These are phyloP conservation scores for Ophion obscuratus DNA, from an alignment of 2,888 invertebrate genomes.

Conservation along the genomic window DNA sequence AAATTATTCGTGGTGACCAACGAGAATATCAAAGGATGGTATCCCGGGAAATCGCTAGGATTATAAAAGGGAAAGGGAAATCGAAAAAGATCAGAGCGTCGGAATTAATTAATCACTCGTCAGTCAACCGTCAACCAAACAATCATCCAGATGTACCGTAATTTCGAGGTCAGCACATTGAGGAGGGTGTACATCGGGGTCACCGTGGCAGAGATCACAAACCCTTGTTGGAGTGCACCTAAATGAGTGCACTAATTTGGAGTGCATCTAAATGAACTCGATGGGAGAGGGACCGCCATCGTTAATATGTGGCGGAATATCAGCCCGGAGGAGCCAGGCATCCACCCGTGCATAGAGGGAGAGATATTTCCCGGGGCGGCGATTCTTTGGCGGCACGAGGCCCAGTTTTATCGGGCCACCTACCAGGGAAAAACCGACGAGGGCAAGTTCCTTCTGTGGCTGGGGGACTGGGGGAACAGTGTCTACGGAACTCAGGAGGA, in stretches of 20 bases:
- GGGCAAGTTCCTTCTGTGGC: neutral
- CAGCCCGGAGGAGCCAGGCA: too few relatives aligned
- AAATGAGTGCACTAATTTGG: too few relatives aligned
- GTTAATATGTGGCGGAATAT: too few relatives aligned
- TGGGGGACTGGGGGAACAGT: neutral
- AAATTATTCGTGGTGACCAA: neutral
- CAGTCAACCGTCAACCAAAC: too few relatives aligned
- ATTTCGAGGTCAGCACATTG: neutral
- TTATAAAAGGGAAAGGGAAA: too few relatives aligned
- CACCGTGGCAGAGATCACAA: too few relatives aligned
- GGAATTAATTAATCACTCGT: neutral
- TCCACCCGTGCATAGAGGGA: too few relatives aligned
- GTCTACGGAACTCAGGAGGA: fast-evolving
- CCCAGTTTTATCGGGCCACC: neutral
- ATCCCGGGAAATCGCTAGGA: neutral
- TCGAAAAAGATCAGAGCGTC: neutral
- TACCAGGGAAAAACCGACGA: neutral
- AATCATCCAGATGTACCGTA: neutral
- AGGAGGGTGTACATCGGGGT: too few relatives aligned
- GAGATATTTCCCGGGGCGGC: neutral
- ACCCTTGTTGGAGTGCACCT: too few relatives aligned
- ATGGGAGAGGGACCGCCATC: too few relatives aligned
- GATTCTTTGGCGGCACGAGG: neutral
- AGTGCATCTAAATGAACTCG: too few relatives aligned
- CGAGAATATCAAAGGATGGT: neutral